phyloP scores from a whole-genome alignment of 2,113 vertebrate species.

The Fregata magnificens region DNA sequence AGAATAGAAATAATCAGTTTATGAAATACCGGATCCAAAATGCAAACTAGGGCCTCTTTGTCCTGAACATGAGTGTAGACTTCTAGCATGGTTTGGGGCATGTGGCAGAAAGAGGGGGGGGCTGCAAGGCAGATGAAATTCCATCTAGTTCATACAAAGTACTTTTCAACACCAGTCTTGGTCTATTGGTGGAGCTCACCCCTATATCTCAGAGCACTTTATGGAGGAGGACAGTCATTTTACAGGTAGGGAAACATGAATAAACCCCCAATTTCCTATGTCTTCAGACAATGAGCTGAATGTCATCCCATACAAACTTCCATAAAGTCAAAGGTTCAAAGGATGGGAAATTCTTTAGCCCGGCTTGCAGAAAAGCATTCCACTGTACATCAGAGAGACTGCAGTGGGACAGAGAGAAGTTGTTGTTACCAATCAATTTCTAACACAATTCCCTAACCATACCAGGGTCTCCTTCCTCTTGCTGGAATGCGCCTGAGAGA shows the following conservation, averaged over 20 bases:
- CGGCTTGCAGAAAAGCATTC: not conserved
- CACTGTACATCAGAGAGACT: not conserved
- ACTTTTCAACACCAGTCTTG: not conserved
- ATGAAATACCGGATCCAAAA: not conserved
- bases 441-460: not conserved
- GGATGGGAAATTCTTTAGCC: not conserved
- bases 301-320: not conserved
- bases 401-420: not conserved
- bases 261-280: not conserved
- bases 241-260: not conserved
- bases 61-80: not conserved
- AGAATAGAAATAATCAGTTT: not conserved
- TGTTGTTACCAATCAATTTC: not conserved
- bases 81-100: not conserved
- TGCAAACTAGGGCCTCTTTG: not conserved
- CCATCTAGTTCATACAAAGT: not conserved
- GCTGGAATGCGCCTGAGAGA: conserved; percentile 72
- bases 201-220: not conserved
- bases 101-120: not conserved
- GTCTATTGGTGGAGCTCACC: not conserved
- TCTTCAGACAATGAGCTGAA: not conserved
- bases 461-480: conserved; percentile 82
- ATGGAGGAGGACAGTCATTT: not conserved
- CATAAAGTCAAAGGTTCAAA: not conserved
- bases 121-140: not conserved